A percentile compares a stretch with the other conserved stretches of the same genome.
Evolutionary conservation across 2,113 vertebrate species (phyloP).

Genomic region (Natator depressus): DNA sequence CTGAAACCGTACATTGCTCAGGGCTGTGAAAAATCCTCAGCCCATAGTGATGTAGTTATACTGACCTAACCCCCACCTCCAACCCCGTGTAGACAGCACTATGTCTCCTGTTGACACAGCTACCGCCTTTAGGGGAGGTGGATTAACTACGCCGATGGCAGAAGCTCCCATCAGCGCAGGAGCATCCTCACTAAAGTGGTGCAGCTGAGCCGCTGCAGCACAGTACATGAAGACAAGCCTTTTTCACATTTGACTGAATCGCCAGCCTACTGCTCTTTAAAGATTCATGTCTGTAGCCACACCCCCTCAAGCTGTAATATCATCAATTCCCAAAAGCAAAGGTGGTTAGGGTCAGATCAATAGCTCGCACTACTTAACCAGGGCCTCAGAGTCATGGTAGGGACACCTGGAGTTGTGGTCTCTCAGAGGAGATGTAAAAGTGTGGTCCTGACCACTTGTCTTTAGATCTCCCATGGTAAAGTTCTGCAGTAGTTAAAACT

Average conservation of each 20-base stretch:
- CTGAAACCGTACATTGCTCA: background rate
- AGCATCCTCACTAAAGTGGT: background rate
- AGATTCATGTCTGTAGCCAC: rapidly evolving
- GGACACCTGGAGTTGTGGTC: rapidly evolving
- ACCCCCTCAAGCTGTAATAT: background rate
- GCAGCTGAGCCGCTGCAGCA: too few relatives aligned
- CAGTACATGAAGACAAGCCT: background rate
- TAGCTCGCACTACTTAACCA: background rate
- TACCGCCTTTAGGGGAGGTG: background rate
- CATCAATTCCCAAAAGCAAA: background rate
- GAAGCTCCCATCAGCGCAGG: background rate
- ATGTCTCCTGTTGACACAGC: background rate
- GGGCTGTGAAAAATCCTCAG: background rate
- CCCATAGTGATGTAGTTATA: too few relatives aligned
- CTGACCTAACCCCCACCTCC: too few relatives aligned
- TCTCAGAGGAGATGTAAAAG: rapidly evolving
- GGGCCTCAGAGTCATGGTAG: background rate
- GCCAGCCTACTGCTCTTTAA: rapidly evolving
- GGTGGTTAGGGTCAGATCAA: background rate
- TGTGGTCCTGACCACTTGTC: background rate
- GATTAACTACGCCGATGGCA: too few relatives aligned
- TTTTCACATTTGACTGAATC: rapidly evolving
- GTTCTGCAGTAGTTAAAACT: too few relatives aligned
- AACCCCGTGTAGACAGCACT: background rate
- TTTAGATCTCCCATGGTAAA: background rate